Conservation (phyloP, 2,888 invertebrate genomes). For the Sclerodermus sp. region DNA sequence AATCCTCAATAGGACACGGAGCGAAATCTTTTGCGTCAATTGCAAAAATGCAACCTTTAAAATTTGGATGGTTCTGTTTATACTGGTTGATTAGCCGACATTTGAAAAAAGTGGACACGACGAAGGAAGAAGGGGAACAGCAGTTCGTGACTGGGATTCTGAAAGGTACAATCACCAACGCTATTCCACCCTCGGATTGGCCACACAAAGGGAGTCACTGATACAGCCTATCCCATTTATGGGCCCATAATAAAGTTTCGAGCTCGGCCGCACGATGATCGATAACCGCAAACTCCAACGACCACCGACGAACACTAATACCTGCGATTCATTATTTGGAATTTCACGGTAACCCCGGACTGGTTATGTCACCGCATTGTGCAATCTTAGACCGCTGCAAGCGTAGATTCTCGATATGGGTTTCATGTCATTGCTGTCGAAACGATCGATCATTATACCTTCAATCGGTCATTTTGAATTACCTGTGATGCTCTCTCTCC, state of each 20-base stretch:
- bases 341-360: neutral
- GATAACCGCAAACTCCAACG: constrained; percentile 14
- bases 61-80: neutral
- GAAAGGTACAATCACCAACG: constrained; percentile 11
- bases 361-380: neutral
- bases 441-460: neutral
- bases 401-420: neutral
- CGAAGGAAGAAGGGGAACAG: neutral
- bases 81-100: constrained; percentile 13
- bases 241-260: constrained; percentile 28
- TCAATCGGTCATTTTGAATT: no score
- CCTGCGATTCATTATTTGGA: constrained; percentile 1
- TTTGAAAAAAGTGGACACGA: constrained; percentile 2
- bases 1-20: no score
- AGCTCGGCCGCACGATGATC: constrained; percentile 3
- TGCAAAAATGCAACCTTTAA: no score
- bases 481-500: neutral
- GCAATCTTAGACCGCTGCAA: neutral
- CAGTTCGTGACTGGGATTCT: constrained; percentile 25
- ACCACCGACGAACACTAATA: constrained; percentile 1
- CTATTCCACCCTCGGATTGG: constrained; percentile 7
- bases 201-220: constrained; percentile 17
- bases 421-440: neutral
- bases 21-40: no score
- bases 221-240: constrained; percentile 26